Conservation (phyloP, 2,888 invertebrate species). For the Pseudanteris insignis region DNA sequence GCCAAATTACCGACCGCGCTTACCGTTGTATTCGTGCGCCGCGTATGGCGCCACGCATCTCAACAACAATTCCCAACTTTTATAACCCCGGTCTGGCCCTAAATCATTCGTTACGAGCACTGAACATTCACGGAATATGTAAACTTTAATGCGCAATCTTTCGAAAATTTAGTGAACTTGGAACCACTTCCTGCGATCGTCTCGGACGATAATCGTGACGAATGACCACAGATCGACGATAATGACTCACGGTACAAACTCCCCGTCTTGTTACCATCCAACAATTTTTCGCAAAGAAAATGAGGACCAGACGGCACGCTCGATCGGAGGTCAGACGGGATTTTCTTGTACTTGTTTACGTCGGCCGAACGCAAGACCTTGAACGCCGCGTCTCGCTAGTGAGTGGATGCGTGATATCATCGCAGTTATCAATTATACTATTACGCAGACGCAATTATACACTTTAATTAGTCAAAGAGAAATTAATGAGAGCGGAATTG, state of each 20-base stretch:
- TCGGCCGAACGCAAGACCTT: neutral
- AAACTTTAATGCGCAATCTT: conserved; percentile 25
- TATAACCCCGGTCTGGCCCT: conserved; percentile 10
- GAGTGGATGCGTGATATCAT: conserved; percentile 4
- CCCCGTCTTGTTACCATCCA: conserved; percentile 14
- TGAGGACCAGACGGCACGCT: conserved; percentile 21
- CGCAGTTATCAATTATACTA: conserved; percentile 12
- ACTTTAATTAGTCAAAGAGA: conserved; percentile 10
- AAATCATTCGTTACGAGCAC: conserved; percentile 25
- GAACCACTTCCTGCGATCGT: conserved; percentile 11
- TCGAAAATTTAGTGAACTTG: conserved; percentile 19
- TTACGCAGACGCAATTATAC: neutral
- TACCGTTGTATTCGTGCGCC: too few species aligned
- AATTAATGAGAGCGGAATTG: too few species aligned
- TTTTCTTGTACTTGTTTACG: conserved; percentile 1
- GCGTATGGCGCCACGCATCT: too few species aligned
- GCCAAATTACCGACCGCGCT: too few species aligned
- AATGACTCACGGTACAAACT: conserved; percentile 23
- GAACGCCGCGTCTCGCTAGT: neutral
- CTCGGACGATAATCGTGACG: conserved; percentile 24
- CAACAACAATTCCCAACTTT: conserved; percentile 19
- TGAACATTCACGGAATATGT: conserved; percentile 26
- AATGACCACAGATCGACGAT: conserved; percentile 19
- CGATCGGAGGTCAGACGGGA: conserved; percentile 39
- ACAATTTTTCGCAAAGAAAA: conserved; percentile 9